Conservation (phyloP, 1,140 invertebrate species). For the Drosophila baimaii region DNA sequence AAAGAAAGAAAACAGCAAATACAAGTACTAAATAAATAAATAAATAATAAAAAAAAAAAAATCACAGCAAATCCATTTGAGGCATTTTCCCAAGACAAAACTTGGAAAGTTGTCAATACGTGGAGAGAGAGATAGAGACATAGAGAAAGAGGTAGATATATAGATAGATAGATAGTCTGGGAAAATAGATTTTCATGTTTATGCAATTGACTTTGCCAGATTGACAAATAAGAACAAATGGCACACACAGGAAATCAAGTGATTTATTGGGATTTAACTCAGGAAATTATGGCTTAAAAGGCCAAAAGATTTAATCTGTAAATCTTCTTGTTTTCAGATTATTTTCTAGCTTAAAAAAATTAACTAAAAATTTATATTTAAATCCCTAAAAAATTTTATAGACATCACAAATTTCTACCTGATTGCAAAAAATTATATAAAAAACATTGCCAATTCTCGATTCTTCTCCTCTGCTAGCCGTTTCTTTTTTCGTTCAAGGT, state of each 20-base stretch:
- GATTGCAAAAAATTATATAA: conserved; percentile 12
- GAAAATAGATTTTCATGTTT: conserved; percentile 38
- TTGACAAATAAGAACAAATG: conserved; percentile 37
- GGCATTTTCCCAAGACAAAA: conserved; percentile 54
- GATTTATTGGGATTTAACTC: conserved; percentile 7
- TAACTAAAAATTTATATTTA: neutral
- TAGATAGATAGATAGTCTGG: conserved; percentile 25
- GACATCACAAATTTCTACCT: conserved; percentile 35
- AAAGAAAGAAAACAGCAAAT: conserved; percentile 20
- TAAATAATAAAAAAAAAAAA: neutral
- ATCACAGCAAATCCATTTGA: conserved; percentile 59
- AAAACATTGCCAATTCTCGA: conserved; percentile 30
- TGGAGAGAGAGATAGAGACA: neutral
- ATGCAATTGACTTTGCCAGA: conserved; percentile 38
- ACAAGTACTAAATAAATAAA: conserved; percentile 23
- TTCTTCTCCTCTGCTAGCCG: neutral
- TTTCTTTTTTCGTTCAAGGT: conserved; percentile 45
- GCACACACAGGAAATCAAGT: conserved; percentile 1
- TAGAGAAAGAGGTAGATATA: neutral
- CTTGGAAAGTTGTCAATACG: conserved; percentile 41
- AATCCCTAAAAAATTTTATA: neutral
- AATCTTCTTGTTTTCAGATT: no score
- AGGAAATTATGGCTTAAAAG: conserved; percentile 5
- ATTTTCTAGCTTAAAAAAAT: conserved; percentile 2
- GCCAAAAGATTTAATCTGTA: no score